These are phyloP conservation scores for Nothoprocta pentlandii DNA, from an alignment of 2,113 vertebrate species.

Conservation along the genomic window DNA sequence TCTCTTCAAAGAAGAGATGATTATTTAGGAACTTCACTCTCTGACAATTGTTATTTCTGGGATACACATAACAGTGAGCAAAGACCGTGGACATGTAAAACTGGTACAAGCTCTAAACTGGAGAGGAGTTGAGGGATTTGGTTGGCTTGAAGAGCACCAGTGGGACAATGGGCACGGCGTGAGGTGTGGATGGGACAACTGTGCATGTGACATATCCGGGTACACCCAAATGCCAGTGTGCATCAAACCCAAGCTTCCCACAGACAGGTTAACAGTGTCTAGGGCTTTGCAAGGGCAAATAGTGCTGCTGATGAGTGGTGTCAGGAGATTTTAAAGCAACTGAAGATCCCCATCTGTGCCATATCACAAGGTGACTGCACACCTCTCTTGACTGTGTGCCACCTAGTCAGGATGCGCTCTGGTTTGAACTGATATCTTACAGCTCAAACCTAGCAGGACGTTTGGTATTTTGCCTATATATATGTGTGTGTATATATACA, in stretches of 20 bases:
- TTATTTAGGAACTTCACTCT: rapidly evolving
- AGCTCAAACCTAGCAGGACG: not conserved
- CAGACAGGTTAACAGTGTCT: not conserved
- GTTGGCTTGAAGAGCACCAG: not conserved
- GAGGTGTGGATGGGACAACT: not conserved
- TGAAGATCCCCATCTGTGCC: not conserved
- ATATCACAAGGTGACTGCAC: not conserved
- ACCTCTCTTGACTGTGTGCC: not conserved
- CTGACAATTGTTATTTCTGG: not conserved
- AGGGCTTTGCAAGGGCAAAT: not conserved
- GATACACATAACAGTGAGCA: rapidly evolving
- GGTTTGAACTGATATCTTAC: not conserved
- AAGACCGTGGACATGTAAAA: not conserved
- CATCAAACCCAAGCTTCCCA: not conserved
- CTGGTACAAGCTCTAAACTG: rapidly evolving
- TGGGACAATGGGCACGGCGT: not conserved
- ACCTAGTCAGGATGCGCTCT: not conserved
- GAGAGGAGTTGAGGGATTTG: not conserved
- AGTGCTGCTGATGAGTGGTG: not conserved
- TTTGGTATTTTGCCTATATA: not conserved
- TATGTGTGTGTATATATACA: too few relatives aligned
- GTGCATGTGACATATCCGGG: too few relatives aligned
- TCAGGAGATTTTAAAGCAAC: not conserved
- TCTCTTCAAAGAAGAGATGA: rapidly evolving
- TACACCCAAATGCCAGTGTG: not conserved